Percentiles rank a stretch among this genome's conserved stretches.
phyloP scores from a whole-genome alignment of 2,113 vertebrate genomes.

The Tragelaphus scriptus region DNA sequence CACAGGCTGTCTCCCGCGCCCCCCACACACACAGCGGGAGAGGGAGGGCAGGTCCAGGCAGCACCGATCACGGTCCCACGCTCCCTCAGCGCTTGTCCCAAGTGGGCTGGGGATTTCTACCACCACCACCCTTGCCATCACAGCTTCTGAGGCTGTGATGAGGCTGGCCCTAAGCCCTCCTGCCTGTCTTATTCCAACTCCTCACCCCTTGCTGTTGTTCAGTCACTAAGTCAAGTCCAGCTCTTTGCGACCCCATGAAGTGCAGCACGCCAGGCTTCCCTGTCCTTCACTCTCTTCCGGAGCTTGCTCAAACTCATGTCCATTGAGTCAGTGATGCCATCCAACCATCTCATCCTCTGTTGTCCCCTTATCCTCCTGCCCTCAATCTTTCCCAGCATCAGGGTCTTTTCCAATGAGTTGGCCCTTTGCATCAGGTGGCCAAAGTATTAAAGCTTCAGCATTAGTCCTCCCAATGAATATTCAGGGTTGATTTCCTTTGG shows the following conservation, averaged over 20 bases:
- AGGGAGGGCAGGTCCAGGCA: not conserved
- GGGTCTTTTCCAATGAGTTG: not conserved
- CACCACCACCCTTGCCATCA: not conserved
- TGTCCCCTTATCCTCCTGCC: not conserved
- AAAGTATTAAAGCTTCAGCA: not conserved
- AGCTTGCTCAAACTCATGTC: not conserved
- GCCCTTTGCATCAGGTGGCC: rapidly evolving
- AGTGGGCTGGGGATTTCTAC: not conserved
- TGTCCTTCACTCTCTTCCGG: not conserved
- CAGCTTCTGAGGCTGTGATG: not conserved
- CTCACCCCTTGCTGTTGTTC: not conserved
- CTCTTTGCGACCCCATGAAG: rapidly evolving
- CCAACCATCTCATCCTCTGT: not conserved
- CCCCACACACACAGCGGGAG: not conserved
- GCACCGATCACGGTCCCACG: rapidly evolving
- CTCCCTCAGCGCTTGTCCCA: not conserved
- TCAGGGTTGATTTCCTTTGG: rapidly evolving
- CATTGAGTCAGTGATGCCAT: not conserved
- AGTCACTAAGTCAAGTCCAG: not conserved
- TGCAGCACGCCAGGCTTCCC: not conserved
- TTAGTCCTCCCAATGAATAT: not conserved
- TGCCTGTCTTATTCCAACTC: not conserved
- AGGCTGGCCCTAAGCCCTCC: not conserved
- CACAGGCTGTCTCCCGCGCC: not conserved
- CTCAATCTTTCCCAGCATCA: not conserved